A percentile compares a stretch with the other conserved stretches of the same genome.
Conservation (phyloP, 2,113 vertebrate species). For the Nettapus auritus region DNA sequence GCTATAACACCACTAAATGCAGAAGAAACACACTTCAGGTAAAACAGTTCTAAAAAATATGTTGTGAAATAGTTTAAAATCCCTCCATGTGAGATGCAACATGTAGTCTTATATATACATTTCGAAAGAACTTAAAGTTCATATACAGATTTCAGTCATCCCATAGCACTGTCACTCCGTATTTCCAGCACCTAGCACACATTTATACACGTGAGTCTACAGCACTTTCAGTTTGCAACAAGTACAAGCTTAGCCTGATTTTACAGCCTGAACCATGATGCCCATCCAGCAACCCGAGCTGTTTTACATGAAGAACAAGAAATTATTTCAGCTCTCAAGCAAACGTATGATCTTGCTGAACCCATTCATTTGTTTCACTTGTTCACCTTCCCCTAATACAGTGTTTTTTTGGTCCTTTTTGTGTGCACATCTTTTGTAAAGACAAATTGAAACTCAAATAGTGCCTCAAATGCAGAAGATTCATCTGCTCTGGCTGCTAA, state of each 20-base stretch:
- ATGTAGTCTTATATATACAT: rapidly evolving
- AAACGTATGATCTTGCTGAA: background rate
- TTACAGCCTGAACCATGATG: background rate
- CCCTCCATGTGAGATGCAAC: background rate
- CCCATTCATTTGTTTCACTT: background rate
- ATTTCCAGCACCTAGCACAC: background rate
- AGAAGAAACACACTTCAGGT: background rate
- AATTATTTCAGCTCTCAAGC: background rate
- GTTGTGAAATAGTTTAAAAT: background rate
- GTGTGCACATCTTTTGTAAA: background rate
- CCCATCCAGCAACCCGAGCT: background rate
- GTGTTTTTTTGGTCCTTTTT: background rate
- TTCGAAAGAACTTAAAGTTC: background rate
- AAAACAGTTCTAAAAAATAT: background rate
- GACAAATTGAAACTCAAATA: background rate
- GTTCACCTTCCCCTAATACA: background rate
- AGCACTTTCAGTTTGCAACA: background rate
- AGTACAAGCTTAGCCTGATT: background rate
- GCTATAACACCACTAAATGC: background rate
- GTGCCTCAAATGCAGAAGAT: background rate
- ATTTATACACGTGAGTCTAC: rapidly evolving
- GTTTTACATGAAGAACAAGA: background rate
- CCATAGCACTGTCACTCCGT: background rate
- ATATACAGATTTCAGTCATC: rapidly evolving
- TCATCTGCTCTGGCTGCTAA: background rate